Evolutionary conservation across 2,797 vertebrate species (phyloP), one percentile per base, ranked within the genome.

Genomic region (Pseudochaenichthys georgianus): DNA sequence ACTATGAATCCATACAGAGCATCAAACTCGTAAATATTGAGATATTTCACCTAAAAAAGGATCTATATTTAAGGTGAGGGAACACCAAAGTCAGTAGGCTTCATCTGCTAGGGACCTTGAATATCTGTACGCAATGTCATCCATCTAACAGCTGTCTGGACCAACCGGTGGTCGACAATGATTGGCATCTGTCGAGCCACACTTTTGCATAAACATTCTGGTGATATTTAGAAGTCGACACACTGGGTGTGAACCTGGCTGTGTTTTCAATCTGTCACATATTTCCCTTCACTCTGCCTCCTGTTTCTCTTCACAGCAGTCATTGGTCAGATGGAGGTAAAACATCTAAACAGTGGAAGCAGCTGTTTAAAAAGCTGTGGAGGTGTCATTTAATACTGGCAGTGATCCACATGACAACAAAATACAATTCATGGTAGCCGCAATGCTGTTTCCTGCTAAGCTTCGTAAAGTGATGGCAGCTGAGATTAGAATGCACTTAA

Each of bases 311-410:
- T 51, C 47, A 69, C 21, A 23, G 54, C 61, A 46, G 17, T 50
- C 66, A 81, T 78, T 5, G 19, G 54, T 80, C 70, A 77, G 48
- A 72, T 28, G 61, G 48, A 69, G 58, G 48, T 4, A n/a, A 53
- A 69, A 64, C 48, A 13, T 46, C 13, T 9, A 13, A 60, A 58
- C 52, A 19, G 57, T 19, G 17, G 60, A 31, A 70, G 53, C 72
- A 76, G 72, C 79, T 77, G 83, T 61, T 70, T 55, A 53, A 64
- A 67, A 51, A 38, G 69, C 28, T 67, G 64, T 42, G n/a, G 54
- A 34, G 55, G 64, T 64, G 74, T 78, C 68, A 50, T 73, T 78
- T 58, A 53, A 64, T 47, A 57, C 64, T 52, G 74, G 71, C 64
- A 64, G 64, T 7, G 50, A 78, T 64, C 59, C 67, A 21, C 34